Evolutionary conservation across 2,113 vertebrate genomes (phyloP), one percentile per base, ranked within the genome.

Genomic region (Mionectes macconnelli): DNA sequence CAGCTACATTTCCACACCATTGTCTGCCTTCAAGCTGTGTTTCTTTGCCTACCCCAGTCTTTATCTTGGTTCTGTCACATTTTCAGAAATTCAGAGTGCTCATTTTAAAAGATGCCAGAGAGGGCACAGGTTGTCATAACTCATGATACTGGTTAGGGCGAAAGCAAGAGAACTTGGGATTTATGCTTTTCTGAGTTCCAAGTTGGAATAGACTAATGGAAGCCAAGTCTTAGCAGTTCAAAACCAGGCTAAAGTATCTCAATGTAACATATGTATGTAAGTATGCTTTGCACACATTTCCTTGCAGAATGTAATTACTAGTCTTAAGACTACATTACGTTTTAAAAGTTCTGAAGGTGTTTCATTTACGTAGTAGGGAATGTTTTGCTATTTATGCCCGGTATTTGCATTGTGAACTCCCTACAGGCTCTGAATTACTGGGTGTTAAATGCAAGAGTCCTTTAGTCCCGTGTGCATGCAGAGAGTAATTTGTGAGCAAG

Each of bases 401-500:
- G 64, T 70, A 40, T 72, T 81, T 78, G 35, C 45, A 50, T 9
- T 63, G 50, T 56, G 56, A 90, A 18, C 35, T 86, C 85, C 83
- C 83, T 72, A 49, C 49, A 40, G 83, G 55, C 64, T 88, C 50
- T 68, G 90, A 88, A 91, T 93, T 85, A 42, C 55, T 68, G 88
- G 31, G 85, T 86, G 69, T 93, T 94, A 93, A 94, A 87, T 31
- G 35, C 60, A 88, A 47, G 75, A 90, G 67, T 56, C 18, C 52
- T 81, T 83, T 44, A 52, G 59, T 86, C 76, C 85, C 4, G 72
- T 57, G 76, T 90, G 68, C 88, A 84, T 44, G 74, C 76, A 68
- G 89, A 94, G 78, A 94, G 24, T 88, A 40, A 93, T 94, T 94
- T 94, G 79, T 84, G 85, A 93, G 52, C 49, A 92, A 88, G 72